Conservation (phyloP, 2,797 vertebrate genomes). For the Lycodopsis pacificus region DNA sequence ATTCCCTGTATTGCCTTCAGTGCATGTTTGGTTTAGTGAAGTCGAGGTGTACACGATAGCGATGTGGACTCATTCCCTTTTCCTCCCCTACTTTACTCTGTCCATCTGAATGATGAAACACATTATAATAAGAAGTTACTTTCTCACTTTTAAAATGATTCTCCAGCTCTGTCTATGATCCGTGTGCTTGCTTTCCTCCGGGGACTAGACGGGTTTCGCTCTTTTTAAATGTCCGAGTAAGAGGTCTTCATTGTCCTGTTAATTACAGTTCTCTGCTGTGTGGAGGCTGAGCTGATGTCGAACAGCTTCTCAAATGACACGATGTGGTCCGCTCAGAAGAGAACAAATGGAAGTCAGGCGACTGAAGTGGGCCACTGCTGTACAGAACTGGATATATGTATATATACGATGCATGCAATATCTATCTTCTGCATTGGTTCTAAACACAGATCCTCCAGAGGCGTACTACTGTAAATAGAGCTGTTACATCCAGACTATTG, state of each 20-base stretch:
- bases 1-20: not conserved
- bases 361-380: conserved; percentile 11
- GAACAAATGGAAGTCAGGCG: not conserved
- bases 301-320: conserved; percentile 29
- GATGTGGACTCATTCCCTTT: not conserved
- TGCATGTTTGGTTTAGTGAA: conserved; percentile 1
- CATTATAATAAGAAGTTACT: not conserved
- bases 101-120: not conserved
- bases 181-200: not conserved
- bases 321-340: not conserved
- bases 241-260: conserved; percentile 17
- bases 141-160: not conserved
- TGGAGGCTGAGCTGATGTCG: not conserved
- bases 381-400: not conserved
- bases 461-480: conserved; percentile 6
- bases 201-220: not conserved
- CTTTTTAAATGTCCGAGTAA: not conserved
- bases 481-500: conserved; percentile 17
- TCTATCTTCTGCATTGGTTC: not conserved
- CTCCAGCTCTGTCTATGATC: not conserved
- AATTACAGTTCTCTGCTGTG: conserved; percentile 9
- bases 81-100: not conserved
- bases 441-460: conserved; percentile 17
- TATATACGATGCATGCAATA: not conserved
- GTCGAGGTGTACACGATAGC: not conserved